These are phyloP conservation scores for Hipposideros armiger DNA, from an alignment of 2,113 vertebrate species.

Conservation along the genomic window DNA sequence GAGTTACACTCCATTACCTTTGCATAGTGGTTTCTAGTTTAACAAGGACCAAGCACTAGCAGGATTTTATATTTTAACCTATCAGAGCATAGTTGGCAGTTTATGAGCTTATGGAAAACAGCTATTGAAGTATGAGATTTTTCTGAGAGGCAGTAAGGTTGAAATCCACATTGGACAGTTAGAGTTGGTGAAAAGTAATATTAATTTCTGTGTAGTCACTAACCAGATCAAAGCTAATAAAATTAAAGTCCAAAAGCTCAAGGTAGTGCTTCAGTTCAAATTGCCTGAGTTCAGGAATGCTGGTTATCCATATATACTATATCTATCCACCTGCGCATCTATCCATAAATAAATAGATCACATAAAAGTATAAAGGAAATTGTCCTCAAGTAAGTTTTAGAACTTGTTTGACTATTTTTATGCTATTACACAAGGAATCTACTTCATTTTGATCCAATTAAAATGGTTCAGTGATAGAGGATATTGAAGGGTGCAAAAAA, in stretches of 20 bases:
- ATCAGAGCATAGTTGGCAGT: background rate
- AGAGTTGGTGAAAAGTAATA: constrained; percentile 5
- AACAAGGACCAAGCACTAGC: background rate
- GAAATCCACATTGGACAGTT: background rate
- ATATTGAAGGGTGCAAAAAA: background rate
- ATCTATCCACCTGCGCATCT: background rate
- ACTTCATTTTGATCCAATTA: constrained; percentile 54
- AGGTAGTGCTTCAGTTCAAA: background rate
- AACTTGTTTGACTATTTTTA: background rate
- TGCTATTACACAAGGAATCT: background rate
- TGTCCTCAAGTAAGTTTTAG: constrained; percentile 25
- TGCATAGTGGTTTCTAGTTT: background rate
- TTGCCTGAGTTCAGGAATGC: background rate
- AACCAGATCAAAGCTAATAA: background rate
- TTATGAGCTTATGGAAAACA: constrained; percentile 24
- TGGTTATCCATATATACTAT: background rate
- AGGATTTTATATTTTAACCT: background rate
- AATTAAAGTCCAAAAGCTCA: background rate
- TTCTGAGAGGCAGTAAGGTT: background rate
- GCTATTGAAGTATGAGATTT: background rate
- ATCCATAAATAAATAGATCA: background rate
- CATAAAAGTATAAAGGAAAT: constrained; percentile 1
- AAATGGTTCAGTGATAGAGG: background rate
- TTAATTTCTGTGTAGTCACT: background rate
- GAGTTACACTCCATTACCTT: background rate